Percentiles rank a stretch among this genome's conserved stretches.
phyloP scores from a whole-genome alignment of 2,113 vertebrate species.

The Empidonax traillii region DNA sequence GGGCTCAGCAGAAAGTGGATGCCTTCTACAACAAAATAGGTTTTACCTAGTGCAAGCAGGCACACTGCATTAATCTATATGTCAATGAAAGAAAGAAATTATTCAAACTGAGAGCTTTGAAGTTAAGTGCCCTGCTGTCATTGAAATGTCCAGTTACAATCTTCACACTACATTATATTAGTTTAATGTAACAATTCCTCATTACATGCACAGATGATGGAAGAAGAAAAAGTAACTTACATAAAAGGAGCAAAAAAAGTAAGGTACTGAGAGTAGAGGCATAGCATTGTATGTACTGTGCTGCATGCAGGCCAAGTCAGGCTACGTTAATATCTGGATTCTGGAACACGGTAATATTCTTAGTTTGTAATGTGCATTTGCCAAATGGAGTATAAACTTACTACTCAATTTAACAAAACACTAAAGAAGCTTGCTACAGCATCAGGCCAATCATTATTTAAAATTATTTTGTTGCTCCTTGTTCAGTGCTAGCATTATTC shows the following conservation, averaged over 20 bases:
- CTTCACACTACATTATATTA: not conserved
- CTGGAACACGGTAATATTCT: not conserved
- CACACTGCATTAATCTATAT: not conserved
- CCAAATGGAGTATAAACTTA: constrained; percentile 28
- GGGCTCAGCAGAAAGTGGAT: not conserved
- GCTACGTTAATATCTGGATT: not conserved
- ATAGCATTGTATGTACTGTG: not conserved
- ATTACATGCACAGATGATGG: not conserved
- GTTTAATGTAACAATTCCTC: not conserved
- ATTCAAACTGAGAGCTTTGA: not conserved
- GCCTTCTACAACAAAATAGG: not conserved
- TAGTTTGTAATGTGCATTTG: not conserved
- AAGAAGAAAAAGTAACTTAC: not conserved
- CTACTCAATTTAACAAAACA: constrained; percentile 43
- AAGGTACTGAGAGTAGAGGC: not conserved
- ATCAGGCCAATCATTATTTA: constrained; percentile 50
- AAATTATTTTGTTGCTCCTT: constrained; percentile 45
- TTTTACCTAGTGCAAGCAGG: not conserved
- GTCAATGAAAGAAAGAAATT: not conserved
- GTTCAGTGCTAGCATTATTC: constrained; percentile 13
- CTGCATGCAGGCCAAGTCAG: not conserved
- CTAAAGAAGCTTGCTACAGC: not conserved
- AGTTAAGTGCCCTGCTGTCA: not conserved
- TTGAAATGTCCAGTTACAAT: not conserved
- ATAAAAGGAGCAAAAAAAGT: not conserved